Evolutionary conservation across 30 jellyfish, hydroid and myxozoan genomes (phyloP), one percentile per base, ranked within the genome.

Genomic region (Turritopsis dohrnii): DNA sequence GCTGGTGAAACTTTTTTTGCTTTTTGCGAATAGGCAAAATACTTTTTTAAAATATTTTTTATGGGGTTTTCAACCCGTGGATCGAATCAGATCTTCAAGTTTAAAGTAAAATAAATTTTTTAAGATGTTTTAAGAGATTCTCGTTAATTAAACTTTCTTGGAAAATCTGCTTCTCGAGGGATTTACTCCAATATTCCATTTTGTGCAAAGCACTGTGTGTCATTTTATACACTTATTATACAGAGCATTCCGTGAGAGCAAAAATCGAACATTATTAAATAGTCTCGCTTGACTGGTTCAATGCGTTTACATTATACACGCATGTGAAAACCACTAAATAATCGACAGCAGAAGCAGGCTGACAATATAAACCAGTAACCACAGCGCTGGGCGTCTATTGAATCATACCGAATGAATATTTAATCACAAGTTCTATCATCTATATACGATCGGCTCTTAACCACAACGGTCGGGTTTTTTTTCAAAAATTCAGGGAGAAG

Each of bases 351-450:
- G 60, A 5, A 41, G n/a, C n/a, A n/a, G n/a, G n/a, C 60, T 41
- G 60, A 41, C 60, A 41, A 41, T 41, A n/a, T 69, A 27, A 69
- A 27, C 77, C 30, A 21, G 77, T 69, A 69, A 69, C 77, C 77
- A 69, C 77, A 69, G 16, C 77, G 30, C 31, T 69, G 77, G 31
- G 77, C 77, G 77, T 69, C 77, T 69, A 69, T 69, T 69, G 77
- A 69, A 69, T 69, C 30, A 69, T 69, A 19, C 77, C 77, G 77
- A 69, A 69, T 69, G 9, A 69, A 69, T 69, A 69, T 69, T 69
- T 69, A n/a, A 69, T 69, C 22, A 21, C 16, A 23, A 69, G 5
- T 41, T 41, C 60, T 41, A 41, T n/a, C n/a, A n/a, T 41, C 60
- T 41, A 41, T 41, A 41, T 41, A 41, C 60, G 60, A 41, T 41